Evolutionary conservation across 2,888 invertebrate genomes (phyloP).

Genomic region (Apoda limacodes): DNA sequence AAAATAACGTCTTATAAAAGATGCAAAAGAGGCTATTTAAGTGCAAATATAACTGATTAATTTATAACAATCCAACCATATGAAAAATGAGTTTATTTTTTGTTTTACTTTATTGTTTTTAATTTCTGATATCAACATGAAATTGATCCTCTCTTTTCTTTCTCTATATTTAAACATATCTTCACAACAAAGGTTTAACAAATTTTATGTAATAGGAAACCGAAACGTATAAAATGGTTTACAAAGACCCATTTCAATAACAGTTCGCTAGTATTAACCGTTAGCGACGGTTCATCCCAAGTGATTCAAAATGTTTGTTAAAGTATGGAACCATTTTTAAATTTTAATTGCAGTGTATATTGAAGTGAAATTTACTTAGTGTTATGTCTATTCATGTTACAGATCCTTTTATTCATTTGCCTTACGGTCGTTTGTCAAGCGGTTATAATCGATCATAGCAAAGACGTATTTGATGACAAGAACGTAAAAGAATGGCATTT

Average conservation of each 20-base stretch:
- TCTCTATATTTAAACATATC: conserved; percentile 17
- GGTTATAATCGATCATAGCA: conserved; percentile 35
- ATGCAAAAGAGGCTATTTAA: no score
- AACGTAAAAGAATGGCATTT: conserved; percentile 38
- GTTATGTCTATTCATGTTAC: no score
- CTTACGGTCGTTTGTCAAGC: conserved; percentile 34
- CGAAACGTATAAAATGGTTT: conserved; percentile 61
- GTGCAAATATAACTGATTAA: no score
- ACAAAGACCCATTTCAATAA: conserved; percentile 38
- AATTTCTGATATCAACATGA: background rate
- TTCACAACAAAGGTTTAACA: conserved; percentile 38
- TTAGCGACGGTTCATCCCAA: conserved; percentile 47
- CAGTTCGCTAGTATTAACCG: conserved; percentile 51
- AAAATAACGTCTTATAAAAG: no score
- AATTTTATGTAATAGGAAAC: conserved; percentile 56
- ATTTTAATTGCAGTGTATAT: no score
- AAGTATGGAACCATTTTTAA: conserved; percentile 28
- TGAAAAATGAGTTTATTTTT: conserved; percentile 19
- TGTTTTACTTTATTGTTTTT: background rate
- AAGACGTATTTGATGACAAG: conserved; percentile 17
- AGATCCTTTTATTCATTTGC: conserved; percentile 40
- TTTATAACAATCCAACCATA: no score
- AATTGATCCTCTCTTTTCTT: conserved; percentile 34
- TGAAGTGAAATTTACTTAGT: no score
- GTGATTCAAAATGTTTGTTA: conserved; percentile 37